Evolutionary conservation across 2,113 vertebrate species (phyloP).

Genomic region (Copsychus sechellarum): DNA sequence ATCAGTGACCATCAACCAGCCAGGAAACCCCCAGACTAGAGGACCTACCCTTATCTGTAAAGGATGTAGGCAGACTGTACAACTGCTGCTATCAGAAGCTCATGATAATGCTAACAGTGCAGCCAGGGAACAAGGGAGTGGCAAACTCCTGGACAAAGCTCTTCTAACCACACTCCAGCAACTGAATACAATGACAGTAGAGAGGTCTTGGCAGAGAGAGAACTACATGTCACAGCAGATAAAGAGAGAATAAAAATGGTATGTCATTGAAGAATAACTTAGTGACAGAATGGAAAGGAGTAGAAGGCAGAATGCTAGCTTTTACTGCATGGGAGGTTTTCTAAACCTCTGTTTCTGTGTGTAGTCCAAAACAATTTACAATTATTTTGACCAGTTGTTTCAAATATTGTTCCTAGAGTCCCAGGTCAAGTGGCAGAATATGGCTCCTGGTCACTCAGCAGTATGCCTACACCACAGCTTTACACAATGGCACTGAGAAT

Average conservation of each 20-base stretch:
- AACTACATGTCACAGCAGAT: not conserved
- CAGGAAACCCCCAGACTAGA: not conserved
- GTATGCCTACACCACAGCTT: not conserved
- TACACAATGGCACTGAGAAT: not conserved
- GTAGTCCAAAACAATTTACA: not conserved
- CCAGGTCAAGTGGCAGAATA: not conserved
- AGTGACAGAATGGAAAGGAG: not conserved
- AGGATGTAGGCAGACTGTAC: not conserved
- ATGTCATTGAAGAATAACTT: not conserved
- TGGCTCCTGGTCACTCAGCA: not conserved
- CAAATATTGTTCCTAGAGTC: not conserved
- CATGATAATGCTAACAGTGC: not conserved
- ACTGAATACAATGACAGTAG: not conserved
- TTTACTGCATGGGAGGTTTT: not conserved
- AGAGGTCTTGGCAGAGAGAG: not conserved
- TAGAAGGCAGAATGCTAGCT: not conserved
- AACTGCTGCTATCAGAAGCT: not conserved
- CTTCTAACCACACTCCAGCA: not conserved
- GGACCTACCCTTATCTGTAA: not conserved
- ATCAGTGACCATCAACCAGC: not conserved
- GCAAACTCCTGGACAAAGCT: not conserved
- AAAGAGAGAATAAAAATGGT: not conserved
- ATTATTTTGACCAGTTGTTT: not conserved
- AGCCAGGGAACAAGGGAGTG: not conserved
- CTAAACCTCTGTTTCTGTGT: rapidly evolving